Percentiles rank a stretch among this genome's conserved stretches.
phyloP scores from a whole-genome alignment of 2,888 invertebrate species.

The Agonopterix subpropinquella region DNA sequence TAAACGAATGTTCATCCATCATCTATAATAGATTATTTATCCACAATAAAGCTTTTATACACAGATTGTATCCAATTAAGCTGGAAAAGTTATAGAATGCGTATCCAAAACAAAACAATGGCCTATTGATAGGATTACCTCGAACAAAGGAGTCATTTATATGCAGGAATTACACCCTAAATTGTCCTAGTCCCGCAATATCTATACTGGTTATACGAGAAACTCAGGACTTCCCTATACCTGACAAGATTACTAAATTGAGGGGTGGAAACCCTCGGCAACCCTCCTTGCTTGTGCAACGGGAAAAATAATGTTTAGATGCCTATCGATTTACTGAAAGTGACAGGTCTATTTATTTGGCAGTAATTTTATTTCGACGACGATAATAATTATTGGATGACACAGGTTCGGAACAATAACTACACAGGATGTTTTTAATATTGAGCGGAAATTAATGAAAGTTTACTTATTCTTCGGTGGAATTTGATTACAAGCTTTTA shows the following conservation, averaged over 20 bases:
- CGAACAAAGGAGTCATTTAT: slow-evolving; percentile 65
- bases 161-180: slow-evolving; percentile 45
- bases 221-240: slow-evolving; percentile 12
- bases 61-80: slow-evolving; percentile 8
- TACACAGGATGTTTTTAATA: too few species aligned
- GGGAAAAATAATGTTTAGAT: slow-evolving; percentile 46
- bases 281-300: slow-evolving; percentile 39
- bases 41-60: too few species aligned
- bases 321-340: slow-evolving; percentile 48
- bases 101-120: slow-evolving; percentile 35
- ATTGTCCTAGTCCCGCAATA: slow-evolving; percentile 1
- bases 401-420: too few species aligned
- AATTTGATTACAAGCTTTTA: too few species aligned
- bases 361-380: slow-evolving; percentile 7
- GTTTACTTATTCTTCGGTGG: too few species aligned
- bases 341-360: slow-evolving; percentile 36
- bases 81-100: slow-evolving; percentile 10
- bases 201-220: background rate
- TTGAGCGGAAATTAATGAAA: too few species aligned
- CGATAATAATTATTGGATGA: slow-evolving; percentile 1
- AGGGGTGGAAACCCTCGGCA: slow-evolving; percentile 32
- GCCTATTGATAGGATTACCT: slow-evolving; percentile 46
- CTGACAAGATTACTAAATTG: slow-evolving; percentile 64
- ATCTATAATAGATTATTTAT: too few species aligned
- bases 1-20: too few species aligned